Base-by-base conservation (phyloP, 2,797 vertebrate genomes). In the Odontamblyopus lacepedii region DNA sequence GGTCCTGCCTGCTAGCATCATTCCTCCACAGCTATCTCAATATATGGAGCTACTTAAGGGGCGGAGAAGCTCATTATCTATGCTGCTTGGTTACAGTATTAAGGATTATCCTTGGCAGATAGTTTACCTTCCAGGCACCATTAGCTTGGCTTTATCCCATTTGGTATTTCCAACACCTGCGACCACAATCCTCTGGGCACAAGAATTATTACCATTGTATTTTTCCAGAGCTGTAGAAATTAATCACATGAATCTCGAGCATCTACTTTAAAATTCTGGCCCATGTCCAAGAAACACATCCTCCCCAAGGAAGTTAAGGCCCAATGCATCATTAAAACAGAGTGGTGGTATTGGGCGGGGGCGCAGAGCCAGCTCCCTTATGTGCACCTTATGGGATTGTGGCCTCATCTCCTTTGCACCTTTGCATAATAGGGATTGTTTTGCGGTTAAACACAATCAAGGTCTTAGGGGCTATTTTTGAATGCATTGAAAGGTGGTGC, bases 111-210 rank as follows among this genome's bases (percentile, higher is more conserved):
- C 87, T 87, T 91, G 92, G 92, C 90, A 88, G 87, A 93, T 90
- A 85, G 80, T 88, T 91, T 93, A 78, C 92, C 92, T 93, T 88
- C 87, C 87, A 93, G 93, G 93, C 92, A 92, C 90, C 93, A 94
- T 94, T 94, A 94, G 88, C 89, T 87, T 84, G 84, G 86, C 88
- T 89, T 91, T 84, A 92, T 94, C 89, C 90, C 88, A 89, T 92
- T 93, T 90, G 84, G 86, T 91, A 90, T 93, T 92, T 93, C 83
- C 84, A 91, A 89, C 93, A 94, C 92, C 92, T 94, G 92, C 68
- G 86, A 92, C 92, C 88, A 84, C 75, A 86, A 83, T 93, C 89
- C 85, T 70, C 84, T 69, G 83, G 85, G 83, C 89, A 86, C 74
- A 92, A 93, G 88, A 93, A 92, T 92, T 91, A 93, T 94, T 90